Evolutionary conservation across 2,888 invertebrate genomes (phyloP), one percentile per base, ranked within the genome.

Genomic region (Phalangium opilio): DNA sequence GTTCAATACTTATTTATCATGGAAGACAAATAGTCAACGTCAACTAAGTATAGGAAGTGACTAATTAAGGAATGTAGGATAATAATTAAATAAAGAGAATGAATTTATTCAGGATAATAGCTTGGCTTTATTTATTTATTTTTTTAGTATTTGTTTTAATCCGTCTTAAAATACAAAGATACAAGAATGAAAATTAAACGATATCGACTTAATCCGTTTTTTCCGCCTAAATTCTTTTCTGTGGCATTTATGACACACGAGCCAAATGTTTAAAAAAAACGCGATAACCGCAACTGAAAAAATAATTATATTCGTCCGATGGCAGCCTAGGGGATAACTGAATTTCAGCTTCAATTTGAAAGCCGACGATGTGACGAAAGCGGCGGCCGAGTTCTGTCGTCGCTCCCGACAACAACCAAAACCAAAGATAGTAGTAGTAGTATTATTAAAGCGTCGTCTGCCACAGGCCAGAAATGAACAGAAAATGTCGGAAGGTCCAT

Each of bases 161-260:
- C 27, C 27, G 4, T 27, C 27, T 27, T 27, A 27, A 27, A 27
- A 27, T 27, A 27, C 27, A 27, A 27, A 27, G 27, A 27, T 27
- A 27, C 27, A 27, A 27, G 27, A n/a, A 27, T 27, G 27, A 27
- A 27, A 27, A 27, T 4, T 27, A 27, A 27, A 27, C 27, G 27
- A n/a, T n/a, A n/a, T n/a, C 27, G 8, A 27, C 27, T 27, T 27
- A 4, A 27, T 27, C 27, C 27, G 27, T 27, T 27, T 27, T 83
- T 83, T 85, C 82, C 84, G 82, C 68, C 84, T 76, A 74, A 84
- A 81, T 74, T 83, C 84, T 74, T 86, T 86, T 59, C 85, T 82
- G 76, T 86, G 85, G 74, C 81, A 82, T 76, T 80, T 83, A 74
- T 81, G 74, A 66, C 73, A 73, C 70, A 77, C 73, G 69, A 76